These are phyloP conservation scores for Poicephalus meyeri DNA, from an alignment of 2,113 vertebrate genomes.

Conservation along the genomic window DNA sequence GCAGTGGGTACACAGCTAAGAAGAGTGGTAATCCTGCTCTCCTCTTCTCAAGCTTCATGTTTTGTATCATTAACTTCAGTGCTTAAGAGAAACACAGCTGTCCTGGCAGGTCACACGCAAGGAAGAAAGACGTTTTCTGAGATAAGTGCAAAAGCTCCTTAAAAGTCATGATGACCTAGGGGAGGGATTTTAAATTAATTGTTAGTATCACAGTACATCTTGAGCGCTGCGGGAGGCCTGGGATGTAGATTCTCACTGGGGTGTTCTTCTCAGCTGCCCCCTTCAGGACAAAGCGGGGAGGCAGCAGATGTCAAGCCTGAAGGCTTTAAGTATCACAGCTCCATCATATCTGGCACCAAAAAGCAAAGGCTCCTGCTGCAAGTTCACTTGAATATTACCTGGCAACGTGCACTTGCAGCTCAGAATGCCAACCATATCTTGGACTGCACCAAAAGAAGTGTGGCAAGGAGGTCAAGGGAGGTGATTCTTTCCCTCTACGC, in stretches of 20 bases:
- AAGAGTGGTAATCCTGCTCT: not conserved
- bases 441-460: not conserved
- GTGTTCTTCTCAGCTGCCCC: not conserved
- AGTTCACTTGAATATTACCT: not conserved
- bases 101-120: not conserved
- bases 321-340: not conserved
- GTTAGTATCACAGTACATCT: not conserved
- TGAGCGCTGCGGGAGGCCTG: not conserved
- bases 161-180: not conserved
- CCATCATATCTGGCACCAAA: not conserved
- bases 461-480: not conserved
- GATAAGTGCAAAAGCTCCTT: slow-evolving; percentile 3
- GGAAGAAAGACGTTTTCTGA: not conserved
- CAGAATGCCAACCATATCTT: not conserved
- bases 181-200: slow-evolving; percentile 8
- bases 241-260: not conserved
- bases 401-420: not conserved
- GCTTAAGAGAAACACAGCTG: slow-evolving; percentile 45
- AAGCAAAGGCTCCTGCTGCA: not conserved
- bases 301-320: not conserved
- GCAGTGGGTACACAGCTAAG: not conserved
- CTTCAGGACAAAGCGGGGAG: not conserved
- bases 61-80: not conserved
- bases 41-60: not conserved
- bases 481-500: not conserved